Evolutionary conservation across 2,797 vertebrate genomes (phyloP).

Genomic region (Crenichthys baileyi): DNA sequence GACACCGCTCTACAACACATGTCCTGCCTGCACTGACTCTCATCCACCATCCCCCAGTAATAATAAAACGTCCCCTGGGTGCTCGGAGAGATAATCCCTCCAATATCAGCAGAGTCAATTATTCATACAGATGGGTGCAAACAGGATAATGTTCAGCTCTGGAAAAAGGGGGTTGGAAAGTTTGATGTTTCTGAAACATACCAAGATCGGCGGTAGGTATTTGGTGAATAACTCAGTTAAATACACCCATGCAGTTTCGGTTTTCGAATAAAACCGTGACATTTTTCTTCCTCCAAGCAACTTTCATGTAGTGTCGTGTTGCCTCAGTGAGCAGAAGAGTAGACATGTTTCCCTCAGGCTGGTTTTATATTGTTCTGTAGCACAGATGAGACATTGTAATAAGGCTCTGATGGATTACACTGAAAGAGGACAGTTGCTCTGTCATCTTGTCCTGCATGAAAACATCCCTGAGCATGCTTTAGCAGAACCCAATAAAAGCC

Average conservation of each 20-base stretch:
- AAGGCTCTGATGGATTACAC: slow-evolving; percentile 69
- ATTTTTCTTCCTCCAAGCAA: slow-evolving; percentile 17
- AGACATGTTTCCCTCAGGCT: slow-evolving; percentile 48
- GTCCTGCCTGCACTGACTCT: slow-evolving; percentile 42
- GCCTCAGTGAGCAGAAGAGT: slow-evolving; percentile 44
- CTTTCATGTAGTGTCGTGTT: slow-evolving; percentile 71
- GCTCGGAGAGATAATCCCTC: slow-evolving; percentile 56
- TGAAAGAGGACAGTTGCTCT: slow-evolving; percentile 25
- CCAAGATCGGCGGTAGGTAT: slow-evolving; percentile 12
- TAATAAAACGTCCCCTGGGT: slow-evolving; percentile 49
- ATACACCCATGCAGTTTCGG: slow-evolving; percentile 41
- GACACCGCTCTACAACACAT: slow-evolving; percentile 44
- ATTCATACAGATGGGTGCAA: slow-evolving; percentile 51
- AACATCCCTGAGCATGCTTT: slow-evolving; percentile 26
- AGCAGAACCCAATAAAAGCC: slow-evolving; percentile 39
- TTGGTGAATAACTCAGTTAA: slow-evolving; percentile 35
- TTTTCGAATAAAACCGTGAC: slow-evolving; percentile 43
- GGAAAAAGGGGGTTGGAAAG: not conserved
- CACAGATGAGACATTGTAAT: slow-evolving; percentile 62
- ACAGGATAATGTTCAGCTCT: slow-evolving; percentile 12
- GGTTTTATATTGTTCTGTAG: slow-evolving; percentile 53
- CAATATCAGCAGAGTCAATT: slow-evolving; percentile 64
- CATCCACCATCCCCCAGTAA: slow-evolving; percentile 42
- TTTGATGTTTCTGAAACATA: slow-evolving; percentile 26
- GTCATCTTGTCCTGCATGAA: slow-evolving; percentile 50